Conservation (phyloP, 2,113 vertebrate genomes). For the Cacatua alba region DNA sequence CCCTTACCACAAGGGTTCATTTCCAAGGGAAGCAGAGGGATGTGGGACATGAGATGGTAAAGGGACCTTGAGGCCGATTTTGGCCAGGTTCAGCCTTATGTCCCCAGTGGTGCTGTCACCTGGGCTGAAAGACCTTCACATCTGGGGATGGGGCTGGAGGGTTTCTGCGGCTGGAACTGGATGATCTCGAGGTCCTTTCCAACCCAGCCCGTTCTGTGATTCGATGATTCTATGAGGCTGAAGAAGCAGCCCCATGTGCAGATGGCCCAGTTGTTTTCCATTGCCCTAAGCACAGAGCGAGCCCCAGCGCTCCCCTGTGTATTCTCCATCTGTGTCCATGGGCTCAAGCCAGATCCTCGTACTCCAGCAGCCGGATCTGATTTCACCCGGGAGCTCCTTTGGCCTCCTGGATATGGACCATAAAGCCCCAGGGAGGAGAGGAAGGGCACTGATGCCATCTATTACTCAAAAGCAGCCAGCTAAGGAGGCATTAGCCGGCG, state of each 20-base stretch:
- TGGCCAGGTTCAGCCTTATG: background rate
- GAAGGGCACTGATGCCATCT: background rate
- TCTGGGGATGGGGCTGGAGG: accelerated
- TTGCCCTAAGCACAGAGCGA: accelerated
- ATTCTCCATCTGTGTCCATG: background rate
- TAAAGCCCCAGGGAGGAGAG: background rate
- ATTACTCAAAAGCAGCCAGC: background rate
- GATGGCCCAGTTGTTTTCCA: background rate
- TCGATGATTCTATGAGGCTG: background rate
- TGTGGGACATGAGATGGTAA: background rate
- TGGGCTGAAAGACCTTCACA: background rate
- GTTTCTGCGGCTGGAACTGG: background rate
- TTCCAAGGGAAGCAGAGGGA: background rate
- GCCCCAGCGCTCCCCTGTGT: accelerated
- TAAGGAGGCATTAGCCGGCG: background rate
- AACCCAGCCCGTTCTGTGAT: background rate
- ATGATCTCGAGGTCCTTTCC: background rate
- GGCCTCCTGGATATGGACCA: background rate
- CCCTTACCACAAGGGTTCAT: accelerated
- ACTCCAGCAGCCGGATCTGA: background rate
- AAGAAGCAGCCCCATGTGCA: background rate
- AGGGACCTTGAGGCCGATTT: background rate
- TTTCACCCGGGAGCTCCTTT: background rate
- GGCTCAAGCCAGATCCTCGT: background rate
- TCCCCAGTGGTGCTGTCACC: background rate